A percentile compares a stretch with the other conserved stretches of the same genome.
phyloP scores from a whole-genome alignment of 1,140 invertebrate species.

The Bombus difficillimus region DNA sequence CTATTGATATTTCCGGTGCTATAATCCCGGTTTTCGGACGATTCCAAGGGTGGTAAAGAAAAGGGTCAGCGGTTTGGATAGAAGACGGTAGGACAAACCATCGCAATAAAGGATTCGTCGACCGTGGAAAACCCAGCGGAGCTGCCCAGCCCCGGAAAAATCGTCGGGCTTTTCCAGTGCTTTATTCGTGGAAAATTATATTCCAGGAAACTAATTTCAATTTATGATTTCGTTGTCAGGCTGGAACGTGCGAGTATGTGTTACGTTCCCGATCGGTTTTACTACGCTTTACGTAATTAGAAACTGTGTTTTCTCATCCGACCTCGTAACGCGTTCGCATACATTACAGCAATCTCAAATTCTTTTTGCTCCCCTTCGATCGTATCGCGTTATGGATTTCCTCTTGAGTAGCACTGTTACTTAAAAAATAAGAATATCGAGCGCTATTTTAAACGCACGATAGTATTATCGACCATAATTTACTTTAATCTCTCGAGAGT shows the following conservation, averaged over 20 bases:
- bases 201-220: conserved; percentile 40
- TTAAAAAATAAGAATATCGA: not conserved
- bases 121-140: conserved; percentile 59
- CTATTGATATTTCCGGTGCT: conserved; percentile 60
- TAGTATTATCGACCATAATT: not conserved
- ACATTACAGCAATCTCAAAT: not conserved
- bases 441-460: not conserved
- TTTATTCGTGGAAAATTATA: conserved; percentile 19
- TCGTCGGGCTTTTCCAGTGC: conserved; percentile 7
- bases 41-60: conserved; percentile 22
- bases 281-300: conserved; percentile 11
- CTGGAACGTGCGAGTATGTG: not conserved
- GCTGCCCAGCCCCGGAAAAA: conserved; percentile 30
- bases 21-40: conserved; percentile 59
- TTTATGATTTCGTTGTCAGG: conserved; percentile 28
- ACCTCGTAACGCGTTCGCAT: not conserved
- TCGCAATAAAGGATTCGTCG: conserved; percentile 70
- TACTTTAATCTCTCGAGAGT: not conserved
- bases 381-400: not conserved
- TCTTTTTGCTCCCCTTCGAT: not conserved
- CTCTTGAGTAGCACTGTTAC: not conserved
- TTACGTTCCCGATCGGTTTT: conserved; percentile 2
- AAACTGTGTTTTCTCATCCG: not conserved
- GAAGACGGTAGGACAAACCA: conserved; percentile 38
- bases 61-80: conserved; percentile 21